phyloP scores from a whole-genome alignment of 2,113 vertebrate species.

The Elanus axillaris region DNA sequence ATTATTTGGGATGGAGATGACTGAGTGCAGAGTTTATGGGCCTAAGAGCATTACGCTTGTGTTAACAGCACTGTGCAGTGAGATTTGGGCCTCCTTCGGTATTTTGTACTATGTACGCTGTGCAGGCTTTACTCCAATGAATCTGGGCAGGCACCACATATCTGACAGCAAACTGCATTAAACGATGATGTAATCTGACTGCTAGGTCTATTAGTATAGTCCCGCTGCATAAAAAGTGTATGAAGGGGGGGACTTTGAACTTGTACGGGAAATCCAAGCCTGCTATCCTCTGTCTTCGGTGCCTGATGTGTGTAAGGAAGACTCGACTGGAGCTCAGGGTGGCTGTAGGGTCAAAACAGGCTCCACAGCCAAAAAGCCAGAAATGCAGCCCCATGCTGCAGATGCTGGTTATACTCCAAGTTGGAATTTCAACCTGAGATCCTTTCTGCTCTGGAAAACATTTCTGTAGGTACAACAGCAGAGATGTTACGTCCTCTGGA shows the following conservation, averaged over 20 bases:
- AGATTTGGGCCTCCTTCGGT: neutral
- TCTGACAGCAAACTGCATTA: neutral
- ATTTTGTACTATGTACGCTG: neutral
- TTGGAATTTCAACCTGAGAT: neutral
- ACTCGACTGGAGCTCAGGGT: neutral
- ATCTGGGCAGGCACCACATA: neutral
- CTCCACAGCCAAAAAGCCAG: neutral
- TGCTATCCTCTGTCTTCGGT: neutral
- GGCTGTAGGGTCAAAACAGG: neutral
- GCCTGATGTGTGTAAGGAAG: neutral
- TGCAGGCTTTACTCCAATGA: neutral
- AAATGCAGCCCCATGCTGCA: accelerated
- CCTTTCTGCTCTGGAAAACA: neutral
- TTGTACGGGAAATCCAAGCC: neutral
- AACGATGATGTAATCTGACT: neutral
- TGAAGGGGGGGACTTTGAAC: neutral
- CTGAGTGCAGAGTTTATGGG: neutral
- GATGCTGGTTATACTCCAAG: neutral
- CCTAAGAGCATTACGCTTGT: neutral
- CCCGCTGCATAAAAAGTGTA: neutral
- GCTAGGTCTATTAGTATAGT: neutral
- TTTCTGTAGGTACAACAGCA: neutral
- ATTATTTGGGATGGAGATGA: neutral
- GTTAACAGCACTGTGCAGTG: neutral
- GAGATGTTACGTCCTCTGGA: neutral